Base-by-base conservation (phyloP, 1,140 invertebrate species). In the Pissodes strobi region DNA sequence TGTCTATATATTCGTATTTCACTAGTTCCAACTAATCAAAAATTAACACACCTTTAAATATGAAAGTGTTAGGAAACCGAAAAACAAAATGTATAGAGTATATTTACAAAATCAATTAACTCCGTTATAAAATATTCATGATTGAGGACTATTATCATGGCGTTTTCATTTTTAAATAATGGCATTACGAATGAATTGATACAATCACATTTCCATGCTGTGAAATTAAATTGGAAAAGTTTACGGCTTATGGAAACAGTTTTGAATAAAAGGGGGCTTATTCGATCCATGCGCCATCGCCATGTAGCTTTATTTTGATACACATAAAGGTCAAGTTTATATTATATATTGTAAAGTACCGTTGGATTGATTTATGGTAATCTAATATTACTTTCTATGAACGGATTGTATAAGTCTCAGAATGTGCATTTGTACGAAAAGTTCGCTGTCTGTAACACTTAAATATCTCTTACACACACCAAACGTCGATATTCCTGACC, bases 191-290 rank as follows among this genome's bases (percentile, higher is more conserved):
- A 60, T 68, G 57, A 65, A 66, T 68, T 68, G 67, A 69, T 69
- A 64, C 64, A 69, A 69, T 69, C 67, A 58, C 64, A 68, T 61
- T 64, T 68, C 45, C 53, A 66, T 56, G 61, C 15, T 18, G 55
- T 25, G 37, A 63, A 51, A 66, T 63, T 61, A 69, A 66, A 69
- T 69, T 69, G 67, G 67, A 69, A 69, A 69, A 69, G 64, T 69
- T 69, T 69, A 39, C 18, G 25, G 63, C 56, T 66, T 65, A 65
- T 61, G 52, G 53, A 64, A 49, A 49, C 41, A 19, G 64, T 48
- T 68, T 51, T 51, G 58, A 68, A 68, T 68, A 56, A 59, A 69
- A 69, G 55, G 41, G 67, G 18, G 39, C 41, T 45, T 46, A 30
- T 27, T 15, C 43, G 27, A 45, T 45, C 15, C 57, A 25, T 49